These are phyloP conservation scores for Tenebrosternarchus preto DNA, from an alignment of 2,113 vertebrate species.

Conservation along the genomic window DNA sequence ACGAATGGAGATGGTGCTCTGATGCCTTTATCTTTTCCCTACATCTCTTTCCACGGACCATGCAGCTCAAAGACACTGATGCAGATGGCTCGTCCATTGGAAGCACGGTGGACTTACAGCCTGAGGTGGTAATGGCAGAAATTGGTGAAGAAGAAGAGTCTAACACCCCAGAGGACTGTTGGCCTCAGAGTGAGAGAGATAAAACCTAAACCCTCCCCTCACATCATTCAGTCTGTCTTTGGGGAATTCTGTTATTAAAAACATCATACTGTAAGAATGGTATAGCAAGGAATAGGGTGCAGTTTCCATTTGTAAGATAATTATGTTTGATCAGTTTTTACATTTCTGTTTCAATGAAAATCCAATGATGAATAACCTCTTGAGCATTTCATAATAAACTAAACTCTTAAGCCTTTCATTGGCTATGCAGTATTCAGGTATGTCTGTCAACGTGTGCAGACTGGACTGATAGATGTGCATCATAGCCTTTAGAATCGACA, in stretches of 20 bases:
- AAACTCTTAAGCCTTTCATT: too few species aligned
- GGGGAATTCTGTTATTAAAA: background rate
- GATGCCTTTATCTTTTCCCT: background rate
- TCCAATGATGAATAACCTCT: background rate
- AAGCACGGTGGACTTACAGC: constrained; percentile 83
- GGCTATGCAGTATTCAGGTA: too few species aligned
- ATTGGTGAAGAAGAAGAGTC: constrained; percentile 69
- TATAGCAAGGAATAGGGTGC: background rate
- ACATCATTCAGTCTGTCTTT: background rate
- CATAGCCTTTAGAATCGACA: too few species aligned
- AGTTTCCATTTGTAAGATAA: too few species aligned
- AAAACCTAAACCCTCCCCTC: background rate
- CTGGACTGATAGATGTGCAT: too few species aligned
- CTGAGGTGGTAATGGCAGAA: constrained; percentile 65
- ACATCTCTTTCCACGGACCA: background rate
- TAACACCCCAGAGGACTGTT: constrained; percentile 80
- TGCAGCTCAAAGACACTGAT: constrained; percentile 31
- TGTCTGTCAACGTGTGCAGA: too few species aligned
- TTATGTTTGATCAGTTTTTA: too few species aligned
- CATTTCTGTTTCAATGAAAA: background rate
- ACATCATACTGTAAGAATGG: background rate
- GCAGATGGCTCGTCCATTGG: constrained; percentile 73
- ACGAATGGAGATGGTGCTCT: background rate
- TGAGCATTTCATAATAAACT: too few species aligned
- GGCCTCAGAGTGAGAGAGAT: constrained; percentile 75